Conservation (phyloP, 2,888 invertebrate species). For the Lamellibrachia satsuma region DNA sequence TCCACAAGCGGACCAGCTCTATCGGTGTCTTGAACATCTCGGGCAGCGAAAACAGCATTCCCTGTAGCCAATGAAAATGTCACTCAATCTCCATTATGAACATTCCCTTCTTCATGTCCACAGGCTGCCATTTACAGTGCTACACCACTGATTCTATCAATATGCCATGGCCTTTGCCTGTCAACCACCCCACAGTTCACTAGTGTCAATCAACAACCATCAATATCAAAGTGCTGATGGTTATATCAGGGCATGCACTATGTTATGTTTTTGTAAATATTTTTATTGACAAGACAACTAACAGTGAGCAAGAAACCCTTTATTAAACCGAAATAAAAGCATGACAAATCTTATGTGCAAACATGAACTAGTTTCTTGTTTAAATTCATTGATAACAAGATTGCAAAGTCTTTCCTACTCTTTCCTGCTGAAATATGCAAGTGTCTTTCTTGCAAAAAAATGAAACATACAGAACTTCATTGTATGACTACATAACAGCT, state of each 20-base stretch:
- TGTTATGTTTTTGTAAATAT: not conserved
- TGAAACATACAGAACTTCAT: too few species aligned
- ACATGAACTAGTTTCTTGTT: too few species aligned
- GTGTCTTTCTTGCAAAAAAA: not conserved
- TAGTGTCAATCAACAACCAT: not conserved
- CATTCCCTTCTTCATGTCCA: not conserved
- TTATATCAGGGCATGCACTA: not conserved
- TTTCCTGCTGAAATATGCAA: not conserved
- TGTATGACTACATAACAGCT: not conserved
- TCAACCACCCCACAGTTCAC: not conserved
- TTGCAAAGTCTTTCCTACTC: not conserved
- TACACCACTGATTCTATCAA: not conserved
- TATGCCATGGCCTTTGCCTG: too few species aligned
- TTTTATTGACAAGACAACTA: not conserved
- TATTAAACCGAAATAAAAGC: not conserved
- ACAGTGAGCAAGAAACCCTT: not conserved
- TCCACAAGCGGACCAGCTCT: constrained; percentile 89
- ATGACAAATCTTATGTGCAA: too few species aligned
- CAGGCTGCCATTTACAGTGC: not conserved
- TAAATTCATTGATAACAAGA: not conserved
- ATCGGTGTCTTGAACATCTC: constrained; percentile 83
- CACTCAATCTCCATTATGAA: not conserved
- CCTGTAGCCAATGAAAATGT: constrained; percentile 70
- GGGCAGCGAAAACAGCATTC: constrained; percentile 86
- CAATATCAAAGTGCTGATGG: not conserved